Conservation (phyloP, 2,797 vertebrate species). For the Myotis myotis region DNA sequence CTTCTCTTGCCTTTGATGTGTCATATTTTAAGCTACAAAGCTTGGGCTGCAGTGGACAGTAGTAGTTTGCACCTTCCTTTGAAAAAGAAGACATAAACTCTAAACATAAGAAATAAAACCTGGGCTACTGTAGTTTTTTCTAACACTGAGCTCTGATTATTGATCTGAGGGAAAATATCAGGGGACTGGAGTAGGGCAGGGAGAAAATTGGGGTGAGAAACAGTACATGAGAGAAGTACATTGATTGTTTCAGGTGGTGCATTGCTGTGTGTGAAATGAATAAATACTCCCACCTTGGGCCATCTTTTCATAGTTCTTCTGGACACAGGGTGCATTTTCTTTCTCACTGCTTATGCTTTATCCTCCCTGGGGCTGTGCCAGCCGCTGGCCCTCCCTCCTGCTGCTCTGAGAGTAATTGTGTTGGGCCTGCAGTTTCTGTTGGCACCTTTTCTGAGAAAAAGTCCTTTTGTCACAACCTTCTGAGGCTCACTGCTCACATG, state of each 20-base stretch:
- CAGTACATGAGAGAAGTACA: background rate
- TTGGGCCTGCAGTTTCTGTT: background rate
- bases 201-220: background rate
- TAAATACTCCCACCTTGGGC: background rate
- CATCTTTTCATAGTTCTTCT: constrained; percentile 40
- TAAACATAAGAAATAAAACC: background rate
- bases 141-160: background rate
- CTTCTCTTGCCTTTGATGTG: background rate
- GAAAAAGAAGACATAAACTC: background rate
- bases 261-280: background rate
- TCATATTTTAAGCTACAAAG: background rate
- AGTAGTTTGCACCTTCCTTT: background rate
- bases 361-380: background rate
- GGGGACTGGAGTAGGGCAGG: background rate
- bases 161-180: background rate
- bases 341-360: background rate
- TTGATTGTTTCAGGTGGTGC: background rate
- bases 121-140: background rate
- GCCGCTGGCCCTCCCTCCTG: background rate
- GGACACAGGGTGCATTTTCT: background rate
- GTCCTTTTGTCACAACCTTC: background rate
- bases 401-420: background rate
- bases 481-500: constrained; percentile 2
- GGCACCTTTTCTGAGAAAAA: background rate
- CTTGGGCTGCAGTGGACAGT: background rate